A percentile compares a stretch with the other conserved stretches of the same genome.
Evolutionary conservation across 2,888 invertebrate species (phyloP).

Genomic region (Acanthosepion pharaonis): DNA sequence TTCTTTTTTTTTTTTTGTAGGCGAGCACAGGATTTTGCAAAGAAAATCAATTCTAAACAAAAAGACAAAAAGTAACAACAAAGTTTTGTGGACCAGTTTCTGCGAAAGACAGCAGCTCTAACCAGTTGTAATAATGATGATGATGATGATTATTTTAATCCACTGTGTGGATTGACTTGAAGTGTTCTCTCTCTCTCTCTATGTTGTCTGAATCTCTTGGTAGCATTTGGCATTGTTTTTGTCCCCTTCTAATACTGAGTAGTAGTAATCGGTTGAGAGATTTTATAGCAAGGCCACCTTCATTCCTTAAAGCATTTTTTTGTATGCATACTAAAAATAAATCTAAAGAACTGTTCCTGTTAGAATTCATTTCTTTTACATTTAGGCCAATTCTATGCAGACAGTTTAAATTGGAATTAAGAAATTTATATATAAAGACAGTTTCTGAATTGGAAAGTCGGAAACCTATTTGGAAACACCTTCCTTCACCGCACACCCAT

Average conservation of each 20-base stretch:
- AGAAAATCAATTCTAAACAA: conserved; percentile 48
- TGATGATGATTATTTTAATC: neutral
- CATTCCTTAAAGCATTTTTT: neutral
- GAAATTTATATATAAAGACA: no score
- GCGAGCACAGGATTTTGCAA: conserved; percentile 50
- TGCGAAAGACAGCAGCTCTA: conserved; percentile 15
- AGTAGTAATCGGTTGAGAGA: neutral
- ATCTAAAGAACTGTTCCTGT: neutral
- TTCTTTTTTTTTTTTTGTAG: conserved; percentile 47
- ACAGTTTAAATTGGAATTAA: neutral
- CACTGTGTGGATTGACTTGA: neutral
- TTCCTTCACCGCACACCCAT: no score
- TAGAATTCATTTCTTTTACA: neutral
- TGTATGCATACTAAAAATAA: neutral
- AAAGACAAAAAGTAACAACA: conserved; percentile 41
- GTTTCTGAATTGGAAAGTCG: no score
- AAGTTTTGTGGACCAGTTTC: neutral
- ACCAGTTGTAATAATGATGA: neutral
- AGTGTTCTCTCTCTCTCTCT: neutral
- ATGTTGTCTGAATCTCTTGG: neutral
- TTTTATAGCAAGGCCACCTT: neutral
- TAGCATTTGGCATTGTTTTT: neutral
- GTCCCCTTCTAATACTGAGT: neutral
- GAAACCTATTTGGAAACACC: no score
- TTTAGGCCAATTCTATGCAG: neutral